Conservation (phyloP, 2,113 vertebrate species). For the Tamias sibiricus region DNA sequence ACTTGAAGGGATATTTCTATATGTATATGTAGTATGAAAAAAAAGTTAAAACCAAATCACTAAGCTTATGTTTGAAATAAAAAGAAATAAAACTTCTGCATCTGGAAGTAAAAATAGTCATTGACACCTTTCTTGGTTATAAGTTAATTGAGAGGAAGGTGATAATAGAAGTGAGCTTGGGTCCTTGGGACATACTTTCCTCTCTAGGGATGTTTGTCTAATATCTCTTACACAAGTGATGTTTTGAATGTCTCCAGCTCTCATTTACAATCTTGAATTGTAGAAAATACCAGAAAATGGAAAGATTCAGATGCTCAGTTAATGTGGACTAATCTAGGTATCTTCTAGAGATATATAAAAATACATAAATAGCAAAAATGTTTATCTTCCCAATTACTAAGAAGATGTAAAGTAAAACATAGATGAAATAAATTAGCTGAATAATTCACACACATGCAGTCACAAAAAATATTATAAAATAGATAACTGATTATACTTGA, state of each 20-base stretch:
- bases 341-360: background rate
- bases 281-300: background rate
- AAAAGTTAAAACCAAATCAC: background rate
- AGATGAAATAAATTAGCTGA: background rate
- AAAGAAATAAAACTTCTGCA: background rate
- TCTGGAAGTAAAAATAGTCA: background rate
- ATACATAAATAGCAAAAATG: background rate
- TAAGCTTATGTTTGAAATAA: background rate
- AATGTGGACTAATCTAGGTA: background rate
- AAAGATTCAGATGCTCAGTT: background rate
- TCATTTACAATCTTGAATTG: background rate
- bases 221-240: background rate
- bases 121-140: background rate
- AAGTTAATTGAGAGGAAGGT: background rate
- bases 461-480: background rate
- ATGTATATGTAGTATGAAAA: background rate
- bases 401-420: background rate
- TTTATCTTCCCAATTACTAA: background rate
- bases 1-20: background rate
- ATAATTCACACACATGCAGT: background rate
- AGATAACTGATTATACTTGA: background rate
- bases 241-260: background rate
- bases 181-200: background rate
- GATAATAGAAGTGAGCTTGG: background rate
- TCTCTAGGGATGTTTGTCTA: background rate